Evolutionary conservation across 2,113 vertebrate species (phyloP), one percentile per base, ranked within the genome.

Genomic region (Thinocorus orbignyianus): DNA sequence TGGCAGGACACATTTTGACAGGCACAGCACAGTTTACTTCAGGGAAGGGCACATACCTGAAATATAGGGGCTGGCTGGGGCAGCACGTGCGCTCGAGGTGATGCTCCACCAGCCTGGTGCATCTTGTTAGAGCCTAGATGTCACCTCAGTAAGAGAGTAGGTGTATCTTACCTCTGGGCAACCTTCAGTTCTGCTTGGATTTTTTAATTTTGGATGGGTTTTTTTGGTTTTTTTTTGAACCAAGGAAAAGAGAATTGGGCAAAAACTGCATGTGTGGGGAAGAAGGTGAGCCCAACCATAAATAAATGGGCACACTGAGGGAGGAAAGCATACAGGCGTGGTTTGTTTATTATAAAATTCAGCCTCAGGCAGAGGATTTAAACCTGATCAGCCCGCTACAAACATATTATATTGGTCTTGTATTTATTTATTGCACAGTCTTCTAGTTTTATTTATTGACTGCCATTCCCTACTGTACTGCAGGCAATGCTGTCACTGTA

Each of bases 401-500:
- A 96, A 72, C 81, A 31, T 92, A 49, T 41, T 71, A 64, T 90
- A 93, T 93, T 89, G 82, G 81, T 87, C 91, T 81, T 72, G 66
- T 82, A 62, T 92, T 94, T 97, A 95, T 96, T 94, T 96, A 94
- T 94, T 89, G 81, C 91, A 26, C 48, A 79, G 81, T 84, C 84
- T 77, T 93, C 93, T 96, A 93, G 88, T 89, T 93, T 94, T 95
- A 94, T 97, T 97, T 96, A 94, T 96, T 91, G 93, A 61, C 81
- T 93, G 93, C 92, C 92, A 73, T 72, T 91, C 69, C 58, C 52
- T 79, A 65, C 91, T 96, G 77, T 87, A 93, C 93, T 94, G 93
- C 88, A 91, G 81, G 86, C 92, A 93, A 33, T 49, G 73, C 83
- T 96, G 91, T 96, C 92, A 85, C 86, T 92, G 83, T 96, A 94